Conservation (phyloP, 2,113 vertebrate genomes). For the Sarotherodon lohbergeri region DNA sequence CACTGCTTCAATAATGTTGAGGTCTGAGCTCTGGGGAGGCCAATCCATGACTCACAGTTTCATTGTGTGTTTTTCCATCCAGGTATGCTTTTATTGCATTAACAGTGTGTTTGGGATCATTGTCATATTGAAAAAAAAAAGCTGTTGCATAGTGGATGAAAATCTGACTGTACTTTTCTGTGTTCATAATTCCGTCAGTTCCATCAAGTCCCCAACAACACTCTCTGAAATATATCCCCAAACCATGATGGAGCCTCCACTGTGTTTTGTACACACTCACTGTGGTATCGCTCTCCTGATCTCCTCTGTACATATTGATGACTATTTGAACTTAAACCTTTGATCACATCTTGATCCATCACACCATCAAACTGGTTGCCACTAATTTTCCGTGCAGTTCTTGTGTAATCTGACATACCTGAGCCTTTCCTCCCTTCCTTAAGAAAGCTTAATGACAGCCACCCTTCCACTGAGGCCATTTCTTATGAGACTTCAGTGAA, state of each 20-base stretch:
- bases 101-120: background rate
- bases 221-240: background rate
- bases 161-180: background rate
- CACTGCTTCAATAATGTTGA: background rate
- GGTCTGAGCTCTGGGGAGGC: background rate
- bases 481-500: background rate
- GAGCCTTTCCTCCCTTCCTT: background rate
- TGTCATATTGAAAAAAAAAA: background rate
- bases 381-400: background rate
- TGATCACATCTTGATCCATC: background rate
- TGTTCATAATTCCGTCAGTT: background rate
- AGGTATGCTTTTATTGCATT: background rate
- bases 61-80: background rate
- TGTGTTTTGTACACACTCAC: background rate
- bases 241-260: background rate
- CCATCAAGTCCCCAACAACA: background rate
- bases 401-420: background rate
- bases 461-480: background rate
- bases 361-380: background rate
- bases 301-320: background rate
- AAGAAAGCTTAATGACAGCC: background rate
- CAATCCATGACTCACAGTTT: background rate
- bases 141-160: background rate
- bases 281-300: background rate
- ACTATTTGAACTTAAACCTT: background rate